Conservation (phyloP, 2,888 invertebrate species). For the Diaprepes abbreviatus region DNA sequence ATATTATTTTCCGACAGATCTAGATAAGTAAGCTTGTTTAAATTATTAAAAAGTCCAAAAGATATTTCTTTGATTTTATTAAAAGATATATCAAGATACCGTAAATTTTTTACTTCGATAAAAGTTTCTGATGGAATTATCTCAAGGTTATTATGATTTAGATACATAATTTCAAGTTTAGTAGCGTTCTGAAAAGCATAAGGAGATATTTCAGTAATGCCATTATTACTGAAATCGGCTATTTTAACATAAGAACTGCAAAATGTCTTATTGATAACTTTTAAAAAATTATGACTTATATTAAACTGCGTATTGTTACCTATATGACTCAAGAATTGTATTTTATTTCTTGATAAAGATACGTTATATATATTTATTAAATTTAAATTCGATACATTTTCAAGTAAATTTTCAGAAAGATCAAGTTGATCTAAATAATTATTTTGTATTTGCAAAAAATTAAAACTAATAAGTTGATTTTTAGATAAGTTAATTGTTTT, state of each 20-base stretch:
- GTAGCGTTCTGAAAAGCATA: background rate
- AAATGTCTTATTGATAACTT: background rate
- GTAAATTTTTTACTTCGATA: background rate
- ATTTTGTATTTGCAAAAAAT: background rate
- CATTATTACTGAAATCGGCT: constrained; percentile 1
- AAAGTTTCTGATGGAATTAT: background rate
- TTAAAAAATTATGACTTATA: constrained; percentile 5
- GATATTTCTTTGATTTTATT: background rate
- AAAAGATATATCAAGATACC: constrained; percentile 4
- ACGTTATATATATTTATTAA: background rate
- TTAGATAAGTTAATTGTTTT: background rate
- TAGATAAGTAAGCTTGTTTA: background rate
- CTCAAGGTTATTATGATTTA: constrained; percentile 1
- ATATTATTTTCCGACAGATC: constrained; percentile 8
- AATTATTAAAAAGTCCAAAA: constrained; percentile 19
- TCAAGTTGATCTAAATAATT: background rate
- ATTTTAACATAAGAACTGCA: background rate
- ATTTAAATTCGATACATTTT: background rate
- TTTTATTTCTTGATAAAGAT: background rate
- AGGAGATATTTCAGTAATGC: background rate
- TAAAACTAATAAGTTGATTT: background rate
- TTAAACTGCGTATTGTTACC: no score
- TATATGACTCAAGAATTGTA: background rate
- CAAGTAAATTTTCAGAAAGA: constrained; percentile 1
- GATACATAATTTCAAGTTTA: background rate